Base-by-base conservation (phyloP, 2,888 invertebrate species). In the Napeogenes sylphis region DNA sequence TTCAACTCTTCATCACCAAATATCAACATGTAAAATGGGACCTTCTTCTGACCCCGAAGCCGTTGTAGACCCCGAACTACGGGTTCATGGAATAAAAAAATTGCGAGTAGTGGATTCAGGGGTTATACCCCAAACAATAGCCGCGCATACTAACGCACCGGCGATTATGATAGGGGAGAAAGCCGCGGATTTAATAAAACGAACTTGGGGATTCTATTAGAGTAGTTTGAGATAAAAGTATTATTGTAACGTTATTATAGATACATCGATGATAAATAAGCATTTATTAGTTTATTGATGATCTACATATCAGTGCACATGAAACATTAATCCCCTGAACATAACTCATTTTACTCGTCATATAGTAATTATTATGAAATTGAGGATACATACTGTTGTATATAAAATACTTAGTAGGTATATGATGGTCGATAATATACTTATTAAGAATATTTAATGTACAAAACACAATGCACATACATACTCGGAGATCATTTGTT, bases 161-260 rank as follows among this genome's bases (percentile, higher is more conserved):
- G 92, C 93, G 0, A 92, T 94, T 51, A 94, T 94, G 94, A 92
- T 94, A 42, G 95, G 93, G 0, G 95, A 95, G 81, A 95, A 94
- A 72, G 94, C 92, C 3, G 91, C 94, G 0, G 94, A 93, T 75
- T 85, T 93, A 79, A 92, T 94, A 58, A 92, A 91, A 69, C 75
- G 77, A 46, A 81, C 84, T 58, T 93, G 93, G 93, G 80, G 72
- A 56, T 70, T 84, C 54, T 54, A 10, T 54, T 67, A 64, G 59
- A 13, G 42, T 53, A 58, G 32, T 45, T n/a, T 13, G 12, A 38
- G 32, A 38, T 35, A n/a, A 10, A 30, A 51, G 8, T 10, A 42
- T 42, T 35, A 35, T 42, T 42, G 8, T 10, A n/a, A 8, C 42
- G 3, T 42, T 10, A 42, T 2, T 10, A 42, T 42, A 42, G 10